phyloP scores from a whole-genome alignment of 2,797 vertebrate genomes.

The Paguma larvata region DNA sequence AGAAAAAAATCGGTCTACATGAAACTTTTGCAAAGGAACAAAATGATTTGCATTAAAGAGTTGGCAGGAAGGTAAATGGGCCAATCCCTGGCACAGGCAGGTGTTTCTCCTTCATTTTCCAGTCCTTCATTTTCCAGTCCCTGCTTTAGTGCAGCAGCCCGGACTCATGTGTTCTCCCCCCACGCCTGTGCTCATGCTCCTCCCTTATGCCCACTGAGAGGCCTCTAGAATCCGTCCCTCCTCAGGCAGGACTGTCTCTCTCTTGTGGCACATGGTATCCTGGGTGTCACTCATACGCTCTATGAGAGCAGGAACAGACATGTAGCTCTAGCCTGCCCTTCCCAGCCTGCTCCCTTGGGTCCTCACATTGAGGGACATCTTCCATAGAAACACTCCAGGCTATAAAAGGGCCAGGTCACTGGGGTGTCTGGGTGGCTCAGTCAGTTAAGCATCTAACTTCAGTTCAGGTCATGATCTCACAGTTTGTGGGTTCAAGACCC shows the following conservation, averaged over 20 bases:
- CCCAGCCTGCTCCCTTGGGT: rapidly evolving
- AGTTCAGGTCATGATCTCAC: too few species aligned
- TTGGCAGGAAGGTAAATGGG: not conserved
- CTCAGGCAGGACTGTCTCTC: not conserved
- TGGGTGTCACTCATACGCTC: not conserved
- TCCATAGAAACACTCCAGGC: not conserved
- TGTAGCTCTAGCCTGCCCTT: not conserved
- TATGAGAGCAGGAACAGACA: not conserved
- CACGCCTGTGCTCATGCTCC: not conserved
- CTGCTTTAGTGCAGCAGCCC: not conserved
- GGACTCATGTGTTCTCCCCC: not conserved
- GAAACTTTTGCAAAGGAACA: not conserved
- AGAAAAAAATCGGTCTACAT: not conserved
- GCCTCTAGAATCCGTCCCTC: not conserved
- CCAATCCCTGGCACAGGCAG: not conserved
- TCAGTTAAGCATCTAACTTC: too few species aligned
- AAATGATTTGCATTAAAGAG: not conserved
- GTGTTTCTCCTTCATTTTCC: not conserved
- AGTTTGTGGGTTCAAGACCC: too few species aligned
- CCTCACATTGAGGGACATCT: not conserved
- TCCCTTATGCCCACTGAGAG: not conserved
- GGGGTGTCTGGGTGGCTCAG: too few species aligned
- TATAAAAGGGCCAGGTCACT: not conserved
- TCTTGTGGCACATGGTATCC: not conserved
- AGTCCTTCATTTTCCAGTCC: not conserved